Conservation (phyloP, 1,140 invertebrate species). For the Dermatophagoides farinae region DNA sequence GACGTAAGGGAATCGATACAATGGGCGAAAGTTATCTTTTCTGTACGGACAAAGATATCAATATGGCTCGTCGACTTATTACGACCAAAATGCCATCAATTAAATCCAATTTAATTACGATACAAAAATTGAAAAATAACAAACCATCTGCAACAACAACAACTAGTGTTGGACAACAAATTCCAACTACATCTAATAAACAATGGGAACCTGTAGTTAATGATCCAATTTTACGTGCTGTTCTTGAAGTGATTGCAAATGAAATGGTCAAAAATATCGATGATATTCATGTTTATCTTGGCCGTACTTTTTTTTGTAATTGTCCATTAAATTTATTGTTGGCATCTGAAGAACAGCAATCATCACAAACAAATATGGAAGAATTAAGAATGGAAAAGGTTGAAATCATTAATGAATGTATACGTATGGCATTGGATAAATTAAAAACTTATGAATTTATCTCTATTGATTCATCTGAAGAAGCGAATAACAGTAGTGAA, state of each 20-base stretch:
- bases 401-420: not conserved
- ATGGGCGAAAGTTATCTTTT: conserved; percentile 68
- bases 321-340: conserved; percentile 13
- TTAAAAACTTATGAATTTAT: conserved; percentile 5
- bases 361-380: not conserved
- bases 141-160: conserved; percentile 27
- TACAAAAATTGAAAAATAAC: not conserved
- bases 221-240: conserved; percentile 32
- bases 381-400: too few relatives aligned
- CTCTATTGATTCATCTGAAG: too few relatives aligned
- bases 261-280: conserved; percentile 46
- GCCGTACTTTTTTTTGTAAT: conserved; percentile 45
- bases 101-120: conserved; percentile 48
- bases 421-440: not conserved
- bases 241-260: conserved; percentile 60
- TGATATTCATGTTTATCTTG: conserved; percentile 55
- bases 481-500: not conserved
- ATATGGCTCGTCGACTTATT: conserved; percentile 44
- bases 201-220: conserved; percentile 28
- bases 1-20: conserved; percentile 66
- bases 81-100: conserved; percentile 46
- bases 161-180: conserved; percentile 27
- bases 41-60: conserved; percentile 51
- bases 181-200: not conserved
- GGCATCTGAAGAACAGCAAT: too few relatives aligned